Percentiles rank a stretch among this genome's conserved stretches.
Evolutionary conservation across 2,113 vertebrate genomes (phyloP).

Genomic region (Pristiophorus japonicus): DNA sequence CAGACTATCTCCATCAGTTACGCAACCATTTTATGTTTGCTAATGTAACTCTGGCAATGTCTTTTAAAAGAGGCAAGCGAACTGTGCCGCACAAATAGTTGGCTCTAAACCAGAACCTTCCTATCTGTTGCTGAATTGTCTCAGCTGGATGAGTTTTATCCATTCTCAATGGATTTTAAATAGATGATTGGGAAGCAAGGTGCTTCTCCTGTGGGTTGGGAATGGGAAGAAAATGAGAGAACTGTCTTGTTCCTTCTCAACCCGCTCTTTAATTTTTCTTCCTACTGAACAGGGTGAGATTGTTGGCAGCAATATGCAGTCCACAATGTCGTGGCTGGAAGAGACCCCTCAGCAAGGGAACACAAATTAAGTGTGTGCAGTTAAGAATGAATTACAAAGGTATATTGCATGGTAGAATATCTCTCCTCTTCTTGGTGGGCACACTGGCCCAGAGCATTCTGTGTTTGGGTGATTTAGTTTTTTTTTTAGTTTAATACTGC

Average conservation of each 20-base stretch:
- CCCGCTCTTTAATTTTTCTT: not conserved
- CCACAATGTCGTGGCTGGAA: not conserved
- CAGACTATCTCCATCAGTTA: not conserved
- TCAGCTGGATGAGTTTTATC: not conserved
- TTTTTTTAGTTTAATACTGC: not conserved
- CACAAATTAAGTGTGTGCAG: slow-evolving; percentile 7
- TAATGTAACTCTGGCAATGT: not conserved
- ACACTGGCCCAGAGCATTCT: not conserved
- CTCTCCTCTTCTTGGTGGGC: not conserved
- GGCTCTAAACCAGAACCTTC: not conserved
- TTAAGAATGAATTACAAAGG: slow-evolving; percentile 1
- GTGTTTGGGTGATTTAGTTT: not conserved
- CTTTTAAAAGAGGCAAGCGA: not conserved
- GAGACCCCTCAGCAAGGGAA: not conserved
- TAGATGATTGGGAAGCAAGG: not conserved
- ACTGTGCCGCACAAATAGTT: not conserved
- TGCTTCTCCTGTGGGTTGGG: not conserved
- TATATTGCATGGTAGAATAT: not conserved
- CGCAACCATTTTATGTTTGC: not conserved
- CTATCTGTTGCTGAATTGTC: not conserved
- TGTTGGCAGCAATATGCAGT: slow-evolving; percentile 16
- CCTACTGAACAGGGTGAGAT: not conserved
- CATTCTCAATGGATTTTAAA: not conserved
- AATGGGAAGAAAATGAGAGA: not conserved
- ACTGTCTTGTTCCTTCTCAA: slow-evolving; percentile 3